Conservation (phyloP, 1,140 invertebrate species). For the Orchesella cincta region DNA sequence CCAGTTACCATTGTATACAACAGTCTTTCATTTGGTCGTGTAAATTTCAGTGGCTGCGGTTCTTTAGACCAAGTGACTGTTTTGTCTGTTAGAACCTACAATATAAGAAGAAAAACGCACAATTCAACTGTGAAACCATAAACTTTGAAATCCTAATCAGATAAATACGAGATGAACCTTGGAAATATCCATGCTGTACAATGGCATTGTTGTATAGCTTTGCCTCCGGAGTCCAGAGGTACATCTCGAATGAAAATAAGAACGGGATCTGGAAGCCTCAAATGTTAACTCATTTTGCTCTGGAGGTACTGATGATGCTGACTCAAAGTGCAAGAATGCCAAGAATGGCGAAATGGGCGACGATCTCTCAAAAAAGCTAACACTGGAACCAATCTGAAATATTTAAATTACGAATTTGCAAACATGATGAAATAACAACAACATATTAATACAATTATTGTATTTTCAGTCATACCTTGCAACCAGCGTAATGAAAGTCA, state of each 20-base stretch:
- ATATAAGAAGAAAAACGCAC: not conserved
- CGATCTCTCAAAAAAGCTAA: conserved; percentile 45
- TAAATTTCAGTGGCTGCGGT: conserved; percentile 13
- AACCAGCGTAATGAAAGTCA: conserved; percentile 65
- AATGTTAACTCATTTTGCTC: conserved; percentile 39
- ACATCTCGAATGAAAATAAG: conserved; percentile 41
- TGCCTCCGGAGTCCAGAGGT: conserved; percentile 39
- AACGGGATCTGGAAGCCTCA: conserved; percentile 32
- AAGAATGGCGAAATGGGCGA: conserved; percentile 48
- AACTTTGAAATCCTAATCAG: not conserved
- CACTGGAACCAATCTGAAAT: conserved; percentile 41
- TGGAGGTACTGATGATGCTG: not conserved
- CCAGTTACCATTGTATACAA: conserved; percentile 86
- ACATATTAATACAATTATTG: conserved; percentile 6
- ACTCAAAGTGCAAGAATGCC: conserved; percentile 48
- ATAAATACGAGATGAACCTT: conserved; percentile 31
- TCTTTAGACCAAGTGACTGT: conserved; percentile 50
- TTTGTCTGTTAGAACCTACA: conserved; percentile 47
- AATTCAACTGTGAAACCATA: not conserved
- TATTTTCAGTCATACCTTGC: conserved; percentile 65
- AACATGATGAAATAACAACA: not conserved
- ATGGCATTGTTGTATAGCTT: conserved; percentile 42
- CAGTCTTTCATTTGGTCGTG: conserved; percentile 79
- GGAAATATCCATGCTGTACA: conserved; percentile 49
- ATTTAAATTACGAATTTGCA: conserved; percentile 25